These are phyloP conservation scores for Apis dorsata DNA, from an alignment of 1,140 invertebrate genomes.

Conservation along the genomic window DNA sequence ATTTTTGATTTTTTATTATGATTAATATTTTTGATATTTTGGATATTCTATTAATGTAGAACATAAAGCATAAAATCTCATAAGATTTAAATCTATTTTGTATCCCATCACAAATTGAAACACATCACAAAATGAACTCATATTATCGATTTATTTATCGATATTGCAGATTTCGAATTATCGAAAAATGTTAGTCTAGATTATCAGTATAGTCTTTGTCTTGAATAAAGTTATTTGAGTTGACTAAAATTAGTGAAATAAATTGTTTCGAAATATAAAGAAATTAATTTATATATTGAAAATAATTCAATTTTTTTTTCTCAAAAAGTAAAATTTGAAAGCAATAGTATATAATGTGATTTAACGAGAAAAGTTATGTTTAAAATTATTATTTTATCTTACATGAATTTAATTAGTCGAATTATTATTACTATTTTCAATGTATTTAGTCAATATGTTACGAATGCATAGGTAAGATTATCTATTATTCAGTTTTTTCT, in stretches of 20 bases:
- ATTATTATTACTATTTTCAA: conserved; percentile 25
- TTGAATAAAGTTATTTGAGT: conserved; percentile 10
- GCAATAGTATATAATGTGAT: conserved; percentile 8
- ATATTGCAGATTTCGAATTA: conserved; percentile 9
- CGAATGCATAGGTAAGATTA: conserved; percentile 59
- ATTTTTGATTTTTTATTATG: too few species aligned
- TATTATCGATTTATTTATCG: background rate
- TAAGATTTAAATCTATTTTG: too few species aligned
- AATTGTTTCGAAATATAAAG: background rate
- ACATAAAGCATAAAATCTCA: too few species aligned
- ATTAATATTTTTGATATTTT: too few species aligned
- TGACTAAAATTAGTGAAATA: conserved; percentile 10
- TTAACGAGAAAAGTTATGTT: background rate
- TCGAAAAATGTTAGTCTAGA: conserved; percentile 14
- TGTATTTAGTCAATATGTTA: conserved; percentile 48
- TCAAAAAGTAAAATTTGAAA: conserved; percentile 1
- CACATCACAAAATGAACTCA: too few species aligned
- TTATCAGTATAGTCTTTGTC: conserved; percentile 1
- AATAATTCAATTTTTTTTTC: background rate
- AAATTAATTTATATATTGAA: background rate
- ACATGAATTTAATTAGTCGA: background rate
- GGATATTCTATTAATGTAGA: too few species aligned
- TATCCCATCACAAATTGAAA: too few species aligned
- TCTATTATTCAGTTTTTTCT: background rate
- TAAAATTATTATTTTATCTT: background rate